Percentiles rank a stretch among this genome's conserved stretches.
These are phyloP conservation scores for Zaprionus capensis DNA, from an alignment of 1,140 invertebrate genomes.

Conservation along the genomic window DNA sequence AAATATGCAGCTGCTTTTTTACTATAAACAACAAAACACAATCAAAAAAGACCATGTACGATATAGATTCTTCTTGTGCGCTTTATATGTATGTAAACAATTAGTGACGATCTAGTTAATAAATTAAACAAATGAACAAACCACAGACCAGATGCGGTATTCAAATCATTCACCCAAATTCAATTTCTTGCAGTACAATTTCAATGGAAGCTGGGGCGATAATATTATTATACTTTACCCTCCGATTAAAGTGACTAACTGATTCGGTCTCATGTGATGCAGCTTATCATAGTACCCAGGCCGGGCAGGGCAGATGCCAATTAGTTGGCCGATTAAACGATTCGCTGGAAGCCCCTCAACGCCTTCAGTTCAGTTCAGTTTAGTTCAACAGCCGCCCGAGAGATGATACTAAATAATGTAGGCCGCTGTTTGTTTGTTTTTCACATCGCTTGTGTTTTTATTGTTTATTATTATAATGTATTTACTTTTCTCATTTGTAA, in stretches of 20 bases:
- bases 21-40: not conserved
- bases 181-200: not conserved
- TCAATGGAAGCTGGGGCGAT: not conserved
- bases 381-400: constrained; percentile 26
- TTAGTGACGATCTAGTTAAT: constrained; percentile 21
- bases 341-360: not conserved
- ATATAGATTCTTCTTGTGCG: not conserved
- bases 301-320: constrained; percentile 12
- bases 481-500: constrained; percentile 68
- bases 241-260: not conserved
- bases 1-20: not conserved
- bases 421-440: constrained; percentile 20
- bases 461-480: constrained; percentile 37
- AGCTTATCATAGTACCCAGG: constrained; percentile 9
- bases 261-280: constrained; percentile 27
- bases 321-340: constrained; percentile 36
- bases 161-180: not conserved
- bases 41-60: not conserved
- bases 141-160: not conserved
- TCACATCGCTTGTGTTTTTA: constrained; percentile 55
- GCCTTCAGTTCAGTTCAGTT: constrained; percentile 1
- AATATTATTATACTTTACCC: not conserved
- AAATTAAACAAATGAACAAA: constrained; percentile 32
- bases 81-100: constrained; percentile 21
- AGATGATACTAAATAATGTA: constrained; percentile 17